Evolutionary conservation across 2,113 vertebrate species (phyloP).

Genomic region (Hepsetus odoe): DNA sequence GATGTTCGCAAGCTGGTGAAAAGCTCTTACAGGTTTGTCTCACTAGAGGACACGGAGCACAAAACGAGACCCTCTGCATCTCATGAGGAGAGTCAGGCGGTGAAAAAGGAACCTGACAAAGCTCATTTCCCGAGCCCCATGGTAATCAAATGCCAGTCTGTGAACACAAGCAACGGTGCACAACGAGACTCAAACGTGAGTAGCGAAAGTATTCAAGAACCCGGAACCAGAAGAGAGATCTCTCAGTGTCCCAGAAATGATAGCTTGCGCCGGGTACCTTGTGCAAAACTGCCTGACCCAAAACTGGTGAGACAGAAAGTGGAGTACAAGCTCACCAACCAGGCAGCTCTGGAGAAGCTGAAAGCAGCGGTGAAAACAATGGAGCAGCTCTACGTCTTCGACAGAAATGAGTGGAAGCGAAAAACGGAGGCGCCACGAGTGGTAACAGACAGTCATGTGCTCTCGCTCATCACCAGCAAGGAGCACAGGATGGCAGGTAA

Average conservation of each 20-base stretch:
- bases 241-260: constrained; percentile 69
- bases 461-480: constrained; percentile 85
- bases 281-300: constrained; percentile 76
- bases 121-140: constrained; percentile 78
- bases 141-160: constrained; percentile 90
- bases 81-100: constrained; percentile 69
- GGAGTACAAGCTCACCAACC: constrained; percentile 70
- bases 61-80: constrained; percentile 68
- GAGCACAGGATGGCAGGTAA: constrained; percentile 59
- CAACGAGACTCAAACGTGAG: constrained; percentile 45
- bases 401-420: constrained; percentile 92
- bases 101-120: constrained; percentile 72
- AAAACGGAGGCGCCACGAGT: constrained; percentile 81
- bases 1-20: constrained; percentile 96
- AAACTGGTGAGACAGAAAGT: constrained; percentile 78
- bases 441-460: constrained; percentile 85
- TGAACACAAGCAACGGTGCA: constrained; percentile 74
- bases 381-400: constrained; percentile 94
- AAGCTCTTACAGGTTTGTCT: constrained; percentile 84
- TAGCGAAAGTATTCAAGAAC: constrained; percentile 38
- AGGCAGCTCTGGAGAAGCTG: constrained; percentile 89
- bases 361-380: constrained; percentile 93
- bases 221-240: constrained; percentile 40
- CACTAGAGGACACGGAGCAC: constrained; percentile 78
- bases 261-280: constrained; percentile 70